phyloP scores from a whole-genome alignment of 1,140 invertebrate genomes.

The Drosophila teissieri region DNA sequence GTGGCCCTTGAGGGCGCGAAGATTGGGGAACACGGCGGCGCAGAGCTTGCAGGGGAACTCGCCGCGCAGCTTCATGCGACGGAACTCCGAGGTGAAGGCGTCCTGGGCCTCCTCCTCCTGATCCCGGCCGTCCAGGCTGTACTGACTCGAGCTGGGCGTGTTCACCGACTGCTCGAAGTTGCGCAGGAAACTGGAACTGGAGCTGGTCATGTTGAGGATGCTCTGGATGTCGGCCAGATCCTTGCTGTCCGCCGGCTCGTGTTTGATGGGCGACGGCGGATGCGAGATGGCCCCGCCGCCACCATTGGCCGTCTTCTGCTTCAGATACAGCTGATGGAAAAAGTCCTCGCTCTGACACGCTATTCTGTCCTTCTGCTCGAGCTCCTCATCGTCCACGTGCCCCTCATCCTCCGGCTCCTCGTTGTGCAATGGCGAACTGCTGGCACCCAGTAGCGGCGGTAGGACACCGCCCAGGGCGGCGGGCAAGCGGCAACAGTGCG shows the following conservation, averaged over 20 bases:
- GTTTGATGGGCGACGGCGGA: conserved; percentile 65
- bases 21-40: conserved; percentile 92
- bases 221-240: conserved; percentile 94
- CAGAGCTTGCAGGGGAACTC: conserved; percentile 96
- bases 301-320: conserved; percentile 85
- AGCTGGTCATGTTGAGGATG: conserved; percentile 90
- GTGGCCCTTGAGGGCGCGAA: conserved; percentile 95
- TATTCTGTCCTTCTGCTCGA: conserved; percentile 9
- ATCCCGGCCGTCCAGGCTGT: conserved; percentile 81
- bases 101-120: conserved; percentile 92
- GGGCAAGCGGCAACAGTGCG: conserved; percentile 84
- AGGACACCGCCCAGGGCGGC: background rate
- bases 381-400: conserved; percentile 27
- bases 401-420: conserved; percentile 13
- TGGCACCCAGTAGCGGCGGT: conserved; percentile 52
- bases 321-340: conserved; percentile 91
- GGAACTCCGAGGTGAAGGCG: conserved; percentile 91
- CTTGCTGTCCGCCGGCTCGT: conserved; percentile 84
- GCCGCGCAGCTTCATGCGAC: conserved; percentile 93
- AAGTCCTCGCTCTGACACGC: conserved; percentile 89
- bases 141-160: conserved; percentile 78
- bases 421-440: conserved; percentile 52
- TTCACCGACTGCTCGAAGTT: conserved; percentile 82
- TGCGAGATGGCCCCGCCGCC: conserved; percentile 5
- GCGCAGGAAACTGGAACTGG: conserved; percentile 82